Base-by-base conservation (phyloP, 2,113 vertebrate species). In the Coptodon bakossiorum region DNA sequence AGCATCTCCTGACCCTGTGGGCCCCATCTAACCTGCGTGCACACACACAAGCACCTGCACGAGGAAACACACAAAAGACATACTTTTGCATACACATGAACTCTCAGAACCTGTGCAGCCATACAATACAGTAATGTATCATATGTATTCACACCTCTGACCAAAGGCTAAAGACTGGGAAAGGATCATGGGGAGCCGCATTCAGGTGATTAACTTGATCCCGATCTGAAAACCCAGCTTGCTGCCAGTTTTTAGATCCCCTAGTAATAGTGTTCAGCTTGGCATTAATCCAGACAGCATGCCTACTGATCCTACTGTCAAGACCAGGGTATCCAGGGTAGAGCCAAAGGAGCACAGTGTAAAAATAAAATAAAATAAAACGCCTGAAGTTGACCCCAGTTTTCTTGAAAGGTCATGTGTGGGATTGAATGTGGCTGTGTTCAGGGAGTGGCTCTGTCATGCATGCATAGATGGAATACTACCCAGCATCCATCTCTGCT, bases 1-100 rank as follows among this genome's bases (percentile, higher is more conserved):
- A 95, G 94, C 93, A 94, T 94, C 94, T 93, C 88, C 89, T 94
- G 93, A 95, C 95, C 95, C 93, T 85, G 61, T 36, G 84, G 91
- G 92, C 88, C 63, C 89, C 87, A 88, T 91, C 88, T 89, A 92
- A 93, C 92, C 91, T 92, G 81, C 53, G 59, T 83, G 86, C 84
- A 61, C 56, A 19, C 80, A 85, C 68, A 83, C 54, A 81, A 40
- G 38, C 82, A 91, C 81, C 66, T 85, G 86, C 86, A 82, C 59
- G 31, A 29, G 9, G 38, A 89, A 57, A 80, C 36, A 81, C 36
- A 76, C 50, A 73, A 38, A 43, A 85, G 52, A 87, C 24, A 43
- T 38, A 82, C 61, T 81, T 83, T 85, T 81, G 66, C 56, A 53
- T 50, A 81, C 53, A 85, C 80, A 79, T 31, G 36, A 88, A 80